A percentile compares a stretch with the other conserved stretches of the same genome.
These are phyloP conservation scores for Brachionus rotundiformis DNA, from an alignment of 1,140 invertebrate genomes.

Conservation along the genomic window DNA sequence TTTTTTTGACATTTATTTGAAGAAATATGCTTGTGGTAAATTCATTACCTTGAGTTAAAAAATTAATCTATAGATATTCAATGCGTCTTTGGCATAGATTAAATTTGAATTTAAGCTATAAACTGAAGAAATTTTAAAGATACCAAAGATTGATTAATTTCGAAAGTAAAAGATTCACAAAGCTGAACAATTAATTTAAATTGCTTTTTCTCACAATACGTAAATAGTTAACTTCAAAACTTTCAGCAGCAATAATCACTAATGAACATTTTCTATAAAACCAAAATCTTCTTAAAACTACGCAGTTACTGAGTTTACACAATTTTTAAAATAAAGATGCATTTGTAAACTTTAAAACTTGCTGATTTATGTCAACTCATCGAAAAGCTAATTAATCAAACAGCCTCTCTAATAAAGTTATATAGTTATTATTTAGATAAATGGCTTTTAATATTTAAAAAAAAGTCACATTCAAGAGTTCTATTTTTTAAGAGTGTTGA, in stretches of 20 bases:
- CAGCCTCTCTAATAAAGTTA: neutral
- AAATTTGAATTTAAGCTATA: neutral
- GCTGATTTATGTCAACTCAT: neutral
- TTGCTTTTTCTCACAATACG: slow-evolving; percentile 4
- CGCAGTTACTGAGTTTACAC: no score
- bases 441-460: neutral
- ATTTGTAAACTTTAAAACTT: neutral
- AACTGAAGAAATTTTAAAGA: neutral
- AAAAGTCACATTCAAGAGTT: slow-evolving; percentile 5
- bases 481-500: neutral
- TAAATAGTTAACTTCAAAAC: neutral
- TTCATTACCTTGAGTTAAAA: neutral
- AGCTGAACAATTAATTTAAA: neutral
- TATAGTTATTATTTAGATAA: neutral
- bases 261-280: neutral
- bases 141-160: neutral
- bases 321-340: neutral
- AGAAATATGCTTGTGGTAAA: neutral
- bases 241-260: neutral
- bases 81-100: neutral
- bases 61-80: neutral
- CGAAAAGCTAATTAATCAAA: neutral
- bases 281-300: neutral
- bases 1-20: neutral
- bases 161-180: neutral